Percentiles rank a stretch among this genome's conserved stretches.
Conservation (phyloP, 2,113 vertebrate species). For the Axis porcinus region DNA sequence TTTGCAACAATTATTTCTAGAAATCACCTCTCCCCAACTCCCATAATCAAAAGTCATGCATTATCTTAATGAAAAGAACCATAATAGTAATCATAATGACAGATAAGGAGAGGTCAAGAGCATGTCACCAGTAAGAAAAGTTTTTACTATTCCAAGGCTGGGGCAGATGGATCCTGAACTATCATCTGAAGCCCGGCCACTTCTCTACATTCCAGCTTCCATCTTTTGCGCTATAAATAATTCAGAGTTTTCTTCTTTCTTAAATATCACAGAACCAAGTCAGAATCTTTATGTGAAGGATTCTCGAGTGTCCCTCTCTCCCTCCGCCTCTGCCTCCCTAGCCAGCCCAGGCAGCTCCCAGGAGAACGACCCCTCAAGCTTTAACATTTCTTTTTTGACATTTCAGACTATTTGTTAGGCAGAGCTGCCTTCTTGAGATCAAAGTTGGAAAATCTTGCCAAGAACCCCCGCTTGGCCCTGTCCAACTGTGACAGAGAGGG, state of each 20-base stretch:
- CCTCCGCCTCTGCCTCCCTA: constrained; percentile 28
- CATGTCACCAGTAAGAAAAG: not conserved
- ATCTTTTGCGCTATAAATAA: constrained; percentile 78
- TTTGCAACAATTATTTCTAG: not conserved
- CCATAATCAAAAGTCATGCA: not conserved
- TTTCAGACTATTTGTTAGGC: constrained; percentile 73
- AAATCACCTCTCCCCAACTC: not conserved
- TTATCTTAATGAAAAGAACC: not conserved
- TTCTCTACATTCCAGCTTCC: constrained; percentile 65
- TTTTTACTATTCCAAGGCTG: constrained; percentile 48
- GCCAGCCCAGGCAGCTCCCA: constrained; percentile 46
- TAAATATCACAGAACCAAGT: constrained; percentile 79
- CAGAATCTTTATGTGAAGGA: constrained; percentile 66
- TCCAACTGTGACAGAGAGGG: constrained; percentile 30
- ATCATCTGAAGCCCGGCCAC: not conserved
- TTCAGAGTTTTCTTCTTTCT: constrained; percentile 74
- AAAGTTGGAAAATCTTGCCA: constrained; percentile 60
- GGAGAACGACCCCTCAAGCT: constrained; percentile 53
- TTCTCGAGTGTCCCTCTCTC: constrained; percentile 52
- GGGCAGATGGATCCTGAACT: constrained; percentile 40
- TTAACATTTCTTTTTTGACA: constrained; percentile 72
- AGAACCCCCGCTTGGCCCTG: constrained; percentile 44
- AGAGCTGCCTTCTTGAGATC: constrained; percentile 65
- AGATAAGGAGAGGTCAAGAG: constrained; percentile 24
- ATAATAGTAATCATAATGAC: not conserved